Base-by-base conservation (phyloP, 2,888 invertebrate species). In the Neoscelio sp. region DNA sequence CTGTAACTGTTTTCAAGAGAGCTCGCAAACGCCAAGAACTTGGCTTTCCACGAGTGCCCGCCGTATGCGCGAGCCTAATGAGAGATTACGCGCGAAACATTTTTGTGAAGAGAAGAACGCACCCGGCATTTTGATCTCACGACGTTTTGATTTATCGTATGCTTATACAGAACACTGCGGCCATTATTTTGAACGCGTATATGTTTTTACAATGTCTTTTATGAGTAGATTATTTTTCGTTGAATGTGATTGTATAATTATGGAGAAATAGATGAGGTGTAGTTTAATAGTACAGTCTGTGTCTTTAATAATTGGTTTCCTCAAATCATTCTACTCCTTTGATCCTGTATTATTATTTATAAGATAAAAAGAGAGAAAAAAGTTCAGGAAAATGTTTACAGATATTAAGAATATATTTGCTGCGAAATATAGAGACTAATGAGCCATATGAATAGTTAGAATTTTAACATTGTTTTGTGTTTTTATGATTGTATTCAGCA, bases 11-110 rank as follows among this genome's bases (percentile, higher is more conserved):
- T 64, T 62, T 40, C 56, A 8, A 52, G 67, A 67, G 64, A 80
- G 67, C 80, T 48, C 80, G 56, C 44, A 44, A 64, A 64, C 67
- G 60, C 70, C 56, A 35, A 56, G 68, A 65, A 67, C 54, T 48
- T 46, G 67, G 35, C 56, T 46, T 60, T 60, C 33, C 71, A 23
- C 58, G 28, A 48, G 46, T 12, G n/a, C 18, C 40, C 46, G 30
- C 17, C 18, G 56, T 56, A 56, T 54, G 60, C 60, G 60, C 62
- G 44, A 68, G 46, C 68, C 75, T 75, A 75, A 75, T 75, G 75
- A 75, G 76, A 76, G 76, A 76, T 76, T 64, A 76, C 75, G 75
- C 52, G 54, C 54, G 67, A 60, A 67, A 60, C 67, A 75, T 75
- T 60, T 65, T 75, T 65, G 60, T 30, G 12, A 46, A 17, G 12